phyloP scores from a whole-genome alignment of 2,888 invertebrate species.

The Euphydryas editha region DNA sequence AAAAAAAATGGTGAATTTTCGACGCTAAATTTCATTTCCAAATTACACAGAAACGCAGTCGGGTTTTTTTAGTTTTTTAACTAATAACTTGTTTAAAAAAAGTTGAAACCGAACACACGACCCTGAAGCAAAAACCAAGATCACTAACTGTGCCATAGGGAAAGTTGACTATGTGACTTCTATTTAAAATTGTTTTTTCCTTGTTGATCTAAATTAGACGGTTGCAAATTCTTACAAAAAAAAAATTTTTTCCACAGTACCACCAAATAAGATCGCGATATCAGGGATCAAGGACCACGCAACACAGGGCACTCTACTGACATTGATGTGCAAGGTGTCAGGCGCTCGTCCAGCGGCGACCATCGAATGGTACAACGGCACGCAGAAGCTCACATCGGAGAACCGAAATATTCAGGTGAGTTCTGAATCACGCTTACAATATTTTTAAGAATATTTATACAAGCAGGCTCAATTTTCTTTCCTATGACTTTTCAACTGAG shows the following conservation, averaged over 20 bases:
- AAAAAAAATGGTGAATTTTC: too few species aligned
- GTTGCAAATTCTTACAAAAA: too few species aligned
- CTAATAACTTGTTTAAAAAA: too few species aligned
- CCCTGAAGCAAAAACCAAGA: too few species aligned
- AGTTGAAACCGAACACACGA: too few species aligned
- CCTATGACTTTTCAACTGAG: too few species aligned
- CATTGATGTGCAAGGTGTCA: conserved; percentile 89
- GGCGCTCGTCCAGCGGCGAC: conserved; percentile 93
- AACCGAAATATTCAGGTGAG: conserved; percentile 66
- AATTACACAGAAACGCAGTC: too few species aligned
- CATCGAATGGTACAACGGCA: conserved; percentile 93
- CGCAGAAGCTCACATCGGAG: conserved; percentile 63
- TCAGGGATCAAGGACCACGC: conserved; percentile 91
- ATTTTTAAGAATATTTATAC: not conserved
- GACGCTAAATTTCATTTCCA: too few species aligned
- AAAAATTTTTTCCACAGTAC: conserved; percentile 84
- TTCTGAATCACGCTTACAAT: conserved; percentile 9
- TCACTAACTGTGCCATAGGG: too few species aligned
- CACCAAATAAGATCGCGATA: conserved; percentile 90
- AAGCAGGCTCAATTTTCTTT: not conserved
- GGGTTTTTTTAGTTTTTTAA: too few species aligned
- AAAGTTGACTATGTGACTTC: too few species aligned
- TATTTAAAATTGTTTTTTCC: not conserved
- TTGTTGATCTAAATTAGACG: not conserved
- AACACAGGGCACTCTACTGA: conserved; percentile 90